These are phyloP conservation scores for Tyto alba DNA, from an alignment of 2,113 vertebrate species.

Conservation along the genomic window DNA sequence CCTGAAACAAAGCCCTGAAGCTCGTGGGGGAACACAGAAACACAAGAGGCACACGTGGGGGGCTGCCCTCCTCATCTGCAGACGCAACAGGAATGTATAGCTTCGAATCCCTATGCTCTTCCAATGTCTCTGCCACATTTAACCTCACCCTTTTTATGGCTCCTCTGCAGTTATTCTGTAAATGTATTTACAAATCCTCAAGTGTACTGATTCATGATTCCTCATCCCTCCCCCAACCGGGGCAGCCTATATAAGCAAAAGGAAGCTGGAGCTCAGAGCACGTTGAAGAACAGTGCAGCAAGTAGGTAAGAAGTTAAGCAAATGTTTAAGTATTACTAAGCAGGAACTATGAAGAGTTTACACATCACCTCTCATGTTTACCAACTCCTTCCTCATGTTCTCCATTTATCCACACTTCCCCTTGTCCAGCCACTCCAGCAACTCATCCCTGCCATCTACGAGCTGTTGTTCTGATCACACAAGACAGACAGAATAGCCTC, in stretches of 20 bases:
- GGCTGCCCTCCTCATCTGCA: not conserved
- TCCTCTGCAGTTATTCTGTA: not conserved
- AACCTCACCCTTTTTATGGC: not conserved
- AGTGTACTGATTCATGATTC: not conserved
- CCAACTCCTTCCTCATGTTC: not conserved
- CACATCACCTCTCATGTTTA: not conserved
- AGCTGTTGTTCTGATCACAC: not conserved
- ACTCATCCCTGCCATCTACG: not conserved
- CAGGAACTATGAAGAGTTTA: not conserved
- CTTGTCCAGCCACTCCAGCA: not conserved
- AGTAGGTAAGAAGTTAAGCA: not conserved
- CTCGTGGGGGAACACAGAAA: not conserved
- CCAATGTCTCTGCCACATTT: not conserved
- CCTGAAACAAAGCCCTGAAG: not conserved
- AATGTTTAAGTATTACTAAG: constrained; percentile 1
- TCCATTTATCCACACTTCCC: not conserved
- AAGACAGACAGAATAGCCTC: not conserved
- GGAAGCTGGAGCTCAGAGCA: not conserved
- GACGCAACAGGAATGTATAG: not conserved
- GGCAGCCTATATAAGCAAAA: not conserved
- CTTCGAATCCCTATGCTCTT: not conserved
- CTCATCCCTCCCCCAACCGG: not conserved
- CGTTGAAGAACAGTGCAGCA: fast-evolving
- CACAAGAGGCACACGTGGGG: fast-evolving
- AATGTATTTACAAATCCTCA: not conserved